phyloP scores from a whole-genome alignment of 2,113 vertebrate species.

The Rhabdornis inornatus region DNA sequence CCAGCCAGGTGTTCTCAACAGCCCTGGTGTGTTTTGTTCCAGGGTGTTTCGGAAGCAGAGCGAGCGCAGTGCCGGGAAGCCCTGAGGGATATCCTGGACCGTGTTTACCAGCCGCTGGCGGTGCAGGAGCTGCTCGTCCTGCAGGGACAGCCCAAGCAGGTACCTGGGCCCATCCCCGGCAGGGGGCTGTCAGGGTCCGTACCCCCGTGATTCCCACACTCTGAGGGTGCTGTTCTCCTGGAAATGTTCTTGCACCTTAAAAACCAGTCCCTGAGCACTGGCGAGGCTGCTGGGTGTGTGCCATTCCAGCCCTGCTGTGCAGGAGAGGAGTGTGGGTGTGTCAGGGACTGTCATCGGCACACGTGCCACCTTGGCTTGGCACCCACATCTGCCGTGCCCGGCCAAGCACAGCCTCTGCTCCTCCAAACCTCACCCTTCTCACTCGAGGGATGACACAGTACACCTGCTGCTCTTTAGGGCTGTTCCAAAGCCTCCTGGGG shows the following conservation, averaged over 20 bases:
- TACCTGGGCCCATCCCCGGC: constrained; percentile 5
- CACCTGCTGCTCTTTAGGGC: background rate
- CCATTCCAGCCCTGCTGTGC: fast-evolving
- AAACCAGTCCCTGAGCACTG: fast-evolving
- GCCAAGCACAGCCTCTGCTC: background rate
- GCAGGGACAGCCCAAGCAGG: constrained; percentile 88
- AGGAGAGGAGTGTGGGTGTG: background rate
- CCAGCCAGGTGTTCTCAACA: fast-evolving
- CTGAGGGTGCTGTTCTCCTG: background rate
- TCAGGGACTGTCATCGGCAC: fast-evolving
- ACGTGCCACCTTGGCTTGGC: background rate
- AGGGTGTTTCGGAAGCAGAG: constrained; percentile 80
- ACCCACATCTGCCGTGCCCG: fast-evolving
- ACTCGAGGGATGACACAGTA: fast-evolving
- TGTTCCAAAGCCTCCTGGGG: background rate
- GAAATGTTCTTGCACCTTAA: background rate
- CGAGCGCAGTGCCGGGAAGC: constrained; percentile 65
- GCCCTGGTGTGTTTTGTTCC: background rate
- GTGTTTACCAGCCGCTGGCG: constrained; percentile 88
- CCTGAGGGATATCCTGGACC: constrained; percentile 78
- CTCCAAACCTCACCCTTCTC: background rate
- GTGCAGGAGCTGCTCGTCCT: constrained; percentile 89
- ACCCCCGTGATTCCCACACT: fast-evolving
- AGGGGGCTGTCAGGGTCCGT: fast-evolving
- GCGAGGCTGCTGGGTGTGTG: background rate